These are phyloP conservation scores for Chrysolina americana DNA, from an alignment of 2,888 invertebrate genomes.

Conservation along the genomic window DNA sequence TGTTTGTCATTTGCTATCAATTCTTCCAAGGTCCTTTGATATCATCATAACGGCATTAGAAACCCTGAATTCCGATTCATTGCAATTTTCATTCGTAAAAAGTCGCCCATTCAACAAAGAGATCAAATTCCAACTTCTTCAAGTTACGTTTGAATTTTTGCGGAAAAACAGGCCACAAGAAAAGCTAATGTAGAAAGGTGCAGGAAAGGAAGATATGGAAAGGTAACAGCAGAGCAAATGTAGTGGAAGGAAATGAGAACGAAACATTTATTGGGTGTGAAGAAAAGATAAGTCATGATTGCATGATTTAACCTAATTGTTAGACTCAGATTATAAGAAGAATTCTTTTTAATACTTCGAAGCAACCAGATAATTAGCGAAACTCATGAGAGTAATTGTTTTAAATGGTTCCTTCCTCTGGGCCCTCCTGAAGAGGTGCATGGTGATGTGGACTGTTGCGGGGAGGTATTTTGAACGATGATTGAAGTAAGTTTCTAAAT, in stretches of 20 bases:
- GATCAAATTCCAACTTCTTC: not conserved
- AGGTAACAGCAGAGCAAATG: not conserved
- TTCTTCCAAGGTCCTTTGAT: too few relatives aligned
- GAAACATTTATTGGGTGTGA: not conserved
- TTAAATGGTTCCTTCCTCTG: too few relatives aligned
- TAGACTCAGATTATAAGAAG: not conserved
- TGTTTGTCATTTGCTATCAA: too few relatives aligned
- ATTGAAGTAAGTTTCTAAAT: too few relatives aligned
- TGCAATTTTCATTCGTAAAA: not conserved
- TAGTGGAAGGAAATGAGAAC: not conserved
- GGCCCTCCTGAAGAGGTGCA: too few relatives aligned
- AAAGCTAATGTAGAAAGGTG: not conserved
- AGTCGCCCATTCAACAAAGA: not conserved
- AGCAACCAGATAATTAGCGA: not conserved
- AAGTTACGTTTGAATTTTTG: not conserved
- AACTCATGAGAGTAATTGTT: not conserved
- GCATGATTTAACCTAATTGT: not conserved
- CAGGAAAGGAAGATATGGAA: not conserved
- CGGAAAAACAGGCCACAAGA: not conserved
- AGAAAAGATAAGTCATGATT: not conserved
- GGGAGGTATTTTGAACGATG: too few relatives aligned
- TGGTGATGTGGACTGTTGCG: too few relatives aligned
- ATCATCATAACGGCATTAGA: too few relatives aligned
- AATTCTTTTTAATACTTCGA: not conserved
- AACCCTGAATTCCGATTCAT: too few relatives aligned